Conservation (phyloP, 1,140 invertebrate genomes). For the Schmidtea mediterranea region DNA sequence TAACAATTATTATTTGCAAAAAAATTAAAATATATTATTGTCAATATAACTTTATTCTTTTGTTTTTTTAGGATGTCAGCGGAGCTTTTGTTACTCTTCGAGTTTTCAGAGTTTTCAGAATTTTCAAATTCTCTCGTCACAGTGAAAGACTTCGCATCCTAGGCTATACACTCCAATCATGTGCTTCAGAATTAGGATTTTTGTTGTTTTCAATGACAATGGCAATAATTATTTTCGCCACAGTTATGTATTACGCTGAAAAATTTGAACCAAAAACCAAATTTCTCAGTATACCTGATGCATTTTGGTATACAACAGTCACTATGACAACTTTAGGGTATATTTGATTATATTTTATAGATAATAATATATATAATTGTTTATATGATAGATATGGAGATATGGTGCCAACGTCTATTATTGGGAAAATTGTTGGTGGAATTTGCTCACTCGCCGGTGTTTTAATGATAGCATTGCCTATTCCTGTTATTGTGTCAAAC, state of each 20-base stretch:
- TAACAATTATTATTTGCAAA: too few relatives aligned
- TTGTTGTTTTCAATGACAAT: slow-evolving; percentile 93
- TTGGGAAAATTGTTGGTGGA: slow-evolving; percentile 93
- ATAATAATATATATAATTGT: too few relatives aligned
- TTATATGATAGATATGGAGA: slow-evolving; percentile 80
- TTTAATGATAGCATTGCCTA: slow-evolving; percentile 43
- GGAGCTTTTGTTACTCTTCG: slow-evolving; percentile 92
- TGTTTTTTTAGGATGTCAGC: slow-evolving; percentile 43
- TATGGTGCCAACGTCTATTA: slow-evolving; percentile 81
- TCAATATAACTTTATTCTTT: too few relatives aligned
- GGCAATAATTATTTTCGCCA: slow-evolving; percentile 91
- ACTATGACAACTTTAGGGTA: slow-evolving; percentile 94
- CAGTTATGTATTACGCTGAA: slow-evolving; percentile 91
- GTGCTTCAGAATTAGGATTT: slow-evolving; percentile 91
- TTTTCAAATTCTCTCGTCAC: slow-evolving; percentile 88
- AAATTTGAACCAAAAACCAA: slow-evolving; percentile 73
- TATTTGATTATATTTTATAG: slow-evolving; percentile 36
- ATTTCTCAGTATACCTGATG: slow-evolving; percentile 71
- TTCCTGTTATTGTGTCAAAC: slow-evolving; percentile 96
- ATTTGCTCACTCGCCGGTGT: slow-evolving; percentile 96
- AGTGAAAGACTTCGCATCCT: slow-evolving; percentile 89
- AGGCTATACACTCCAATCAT: slow-evolving; percentile 68
- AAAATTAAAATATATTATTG: too few relatives aligned
- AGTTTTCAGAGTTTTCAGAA: slow-evolving; percentile 91
- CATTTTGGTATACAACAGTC: slow-evolving; percentile 43